phyloP scores from a whole-genome alignment of 2,797 vertebrate genomes.

The Trachops cirrhosus region DNA sequence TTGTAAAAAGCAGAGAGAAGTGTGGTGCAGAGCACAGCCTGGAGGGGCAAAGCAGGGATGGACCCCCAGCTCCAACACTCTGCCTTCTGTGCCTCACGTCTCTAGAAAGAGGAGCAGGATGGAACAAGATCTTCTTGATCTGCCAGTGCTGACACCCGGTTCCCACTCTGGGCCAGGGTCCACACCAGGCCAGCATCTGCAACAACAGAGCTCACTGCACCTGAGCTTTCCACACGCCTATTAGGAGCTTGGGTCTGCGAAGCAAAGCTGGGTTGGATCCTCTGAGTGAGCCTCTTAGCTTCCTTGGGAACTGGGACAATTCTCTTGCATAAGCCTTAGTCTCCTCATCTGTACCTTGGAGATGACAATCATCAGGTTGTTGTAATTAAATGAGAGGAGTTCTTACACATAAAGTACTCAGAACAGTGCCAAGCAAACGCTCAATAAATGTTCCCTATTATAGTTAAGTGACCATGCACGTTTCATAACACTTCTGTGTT shows the following conservation, averaged over 20 bases:
- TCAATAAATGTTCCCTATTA: neutral
- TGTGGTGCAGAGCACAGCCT: neutral
- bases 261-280: neutral
- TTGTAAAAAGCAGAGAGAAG: neutral
- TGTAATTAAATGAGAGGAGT: neutral
- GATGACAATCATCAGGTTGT: neutral
- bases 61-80: no score
- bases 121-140: neutral
- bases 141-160: neutral
- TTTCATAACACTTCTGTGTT: neutral
- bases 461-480: neutral
- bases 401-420: neutral
- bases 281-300: neutral
- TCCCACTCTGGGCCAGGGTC: neutral
- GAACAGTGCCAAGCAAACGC: neutral
- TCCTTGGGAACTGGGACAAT: neutral
- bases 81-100: neutral
- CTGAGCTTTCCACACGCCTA: neutral
- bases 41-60: neutral
- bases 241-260: neutral
- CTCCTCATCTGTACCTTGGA: neutral
- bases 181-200: neutral
- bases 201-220: neutral
- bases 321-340: neutral
- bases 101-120: neutral